Percentiles rank a stretch among this genome's conserved stretches.
These are phyloP conservation scores for Frieseomelitta varia DNA, from an alignment of 1,140 invertebrate genomes.

Conservation along the genomic window DNA sequence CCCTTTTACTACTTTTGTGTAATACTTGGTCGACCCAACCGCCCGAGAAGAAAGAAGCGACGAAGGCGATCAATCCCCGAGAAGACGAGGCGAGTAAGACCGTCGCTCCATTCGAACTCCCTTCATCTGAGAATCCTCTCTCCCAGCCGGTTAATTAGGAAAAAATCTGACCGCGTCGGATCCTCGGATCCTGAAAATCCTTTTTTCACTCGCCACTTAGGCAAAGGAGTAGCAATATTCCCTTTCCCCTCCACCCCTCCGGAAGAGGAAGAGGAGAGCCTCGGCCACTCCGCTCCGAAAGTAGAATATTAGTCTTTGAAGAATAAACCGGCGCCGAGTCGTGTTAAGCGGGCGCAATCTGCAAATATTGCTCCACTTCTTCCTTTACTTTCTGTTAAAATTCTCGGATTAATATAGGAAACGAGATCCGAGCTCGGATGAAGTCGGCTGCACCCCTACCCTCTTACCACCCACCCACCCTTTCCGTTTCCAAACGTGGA, in stretches of 20 bases:
- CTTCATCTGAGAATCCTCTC: not conserved
- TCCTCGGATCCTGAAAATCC: slow-evolving; percentile 12
- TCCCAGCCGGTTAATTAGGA: slow-evolving; percentile 28
- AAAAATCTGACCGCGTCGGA: slow-evolving; percentile 6
- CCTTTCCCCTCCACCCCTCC: no score
- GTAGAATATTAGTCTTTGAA: slow-evolving; percentile 27
- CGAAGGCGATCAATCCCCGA: not conserved
- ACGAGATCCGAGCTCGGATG: not conserved
- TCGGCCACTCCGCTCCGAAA: slow-evolving; percentile 5
- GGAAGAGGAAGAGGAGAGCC: no score
- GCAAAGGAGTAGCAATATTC: slow-evolving; percentile 43
- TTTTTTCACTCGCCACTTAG: slow-evolving; percentile 31
- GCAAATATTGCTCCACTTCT: slow-evolving; percentile 37
- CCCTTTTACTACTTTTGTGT: not conserved
- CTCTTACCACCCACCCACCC: no score
- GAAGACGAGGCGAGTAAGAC: not conserved
- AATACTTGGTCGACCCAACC: not conserved
- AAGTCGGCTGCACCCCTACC: not conserved
- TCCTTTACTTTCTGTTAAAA: slow-evolving; percentile 31
- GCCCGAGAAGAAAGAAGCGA: not conserved
- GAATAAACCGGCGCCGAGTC: slow-evolving; percentile 31
- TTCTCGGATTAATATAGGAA: slow-evolving; percentile 36
- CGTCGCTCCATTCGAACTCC: not conserved
- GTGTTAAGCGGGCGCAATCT: slow-evolving; percentile 30
- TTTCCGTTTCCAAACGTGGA: not conserved